A percentile compares a stretch with the other conserved stretches of the same genome.
These are phyloP conservation scores for Hipposideros larvatus DNA, from an alignment of 2,797 vertebrate species.

Conservation along the genomic window DNA sequence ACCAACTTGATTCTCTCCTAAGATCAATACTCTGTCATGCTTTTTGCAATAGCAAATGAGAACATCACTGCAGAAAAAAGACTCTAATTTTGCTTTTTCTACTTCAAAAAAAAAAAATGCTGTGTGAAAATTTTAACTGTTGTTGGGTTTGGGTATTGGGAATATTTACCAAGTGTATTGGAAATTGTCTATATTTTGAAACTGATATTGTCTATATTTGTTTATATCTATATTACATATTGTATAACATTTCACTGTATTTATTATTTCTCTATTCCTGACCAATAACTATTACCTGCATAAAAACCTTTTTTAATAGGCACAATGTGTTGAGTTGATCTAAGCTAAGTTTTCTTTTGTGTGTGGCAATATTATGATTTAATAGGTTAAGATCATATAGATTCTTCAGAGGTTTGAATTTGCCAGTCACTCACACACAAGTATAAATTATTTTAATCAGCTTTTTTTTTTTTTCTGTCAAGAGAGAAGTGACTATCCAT, in stretches of 20 bases:
- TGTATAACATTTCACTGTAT: background rate
- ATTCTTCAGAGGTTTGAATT: background rate
- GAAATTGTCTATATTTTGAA: background rate
- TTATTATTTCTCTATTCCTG: background rate
- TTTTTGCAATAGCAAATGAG: conserved; percentile 34
- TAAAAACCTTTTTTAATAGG: background rate
- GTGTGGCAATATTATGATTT: background rate
- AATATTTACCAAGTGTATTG: background rate
- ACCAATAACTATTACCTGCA: background rate
- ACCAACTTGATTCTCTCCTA: background rate
- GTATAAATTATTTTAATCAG: conserved; percentile 39
- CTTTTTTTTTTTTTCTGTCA: background rate
- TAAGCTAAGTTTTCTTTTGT: background rate
- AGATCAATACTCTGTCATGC: conserved; percentile 52
- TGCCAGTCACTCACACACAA: background rate
- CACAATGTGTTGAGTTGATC: background rate
- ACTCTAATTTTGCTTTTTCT: conserved; percentile 9
- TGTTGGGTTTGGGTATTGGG: background rate
- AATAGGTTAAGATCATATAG: background rate
- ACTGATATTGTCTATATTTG: background rate
- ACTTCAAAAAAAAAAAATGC: background rate
- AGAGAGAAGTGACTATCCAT: background rate
- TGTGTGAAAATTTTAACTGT: background rate
- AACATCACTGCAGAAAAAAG: background rate
- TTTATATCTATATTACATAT: background rate